phyloP scores from a whole-genome alignment of 2,113 vertebrate genomes.

The Dunckerocampus dactyliophorus region DNA sequence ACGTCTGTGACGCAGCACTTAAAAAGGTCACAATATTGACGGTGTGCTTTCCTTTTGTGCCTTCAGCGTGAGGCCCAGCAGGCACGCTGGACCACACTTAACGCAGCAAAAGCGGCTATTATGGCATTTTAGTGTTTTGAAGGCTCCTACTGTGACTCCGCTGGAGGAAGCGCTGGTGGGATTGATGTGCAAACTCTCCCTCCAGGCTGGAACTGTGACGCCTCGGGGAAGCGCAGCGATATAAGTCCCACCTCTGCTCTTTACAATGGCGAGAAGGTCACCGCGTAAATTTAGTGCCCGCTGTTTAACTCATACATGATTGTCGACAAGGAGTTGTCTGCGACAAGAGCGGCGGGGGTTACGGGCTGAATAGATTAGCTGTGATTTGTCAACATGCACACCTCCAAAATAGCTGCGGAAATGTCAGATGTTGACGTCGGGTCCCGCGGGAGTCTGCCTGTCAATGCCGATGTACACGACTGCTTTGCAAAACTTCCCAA shows the following conservation, averaged over 20 bases:
- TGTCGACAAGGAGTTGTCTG: background rate
- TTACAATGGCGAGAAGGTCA: background rate
- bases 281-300: constrained; percentile 4
- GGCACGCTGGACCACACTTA: background rate
- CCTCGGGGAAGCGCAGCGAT: constrained; percentile 13
- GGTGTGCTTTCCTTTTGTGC: background rate
- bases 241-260: constrained; percentile 4
- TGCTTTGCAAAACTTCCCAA: constrained; percentile 21
- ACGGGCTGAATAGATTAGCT: constrained; percentile 5
- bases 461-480: constrained; percentile 8
- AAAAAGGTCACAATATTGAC: constrained; percentile 6
- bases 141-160: background rate
- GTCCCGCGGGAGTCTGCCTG: constrained; percentile 17
- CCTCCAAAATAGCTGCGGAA: constrained; percentile 18
- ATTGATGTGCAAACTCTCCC: background rate
- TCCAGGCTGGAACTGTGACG: constrained; percentile 1
- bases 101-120: background rate
- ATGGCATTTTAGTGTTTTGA: constrained; percentile 4
- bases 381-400: constrained; percentile 16
- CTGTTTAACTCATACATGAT: background rate
- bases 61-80: background rate
- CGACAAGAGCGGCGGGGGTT: constrained; percentile 3
- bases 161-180: background rate
- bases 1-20: background rate
- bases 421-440: constrained; percentile 1